These are phyloP conservation scores for Orthosia incerta DNA, from an alignment of 2,888 invertebrate genomes.

Conservation along the genomic window DNA sequence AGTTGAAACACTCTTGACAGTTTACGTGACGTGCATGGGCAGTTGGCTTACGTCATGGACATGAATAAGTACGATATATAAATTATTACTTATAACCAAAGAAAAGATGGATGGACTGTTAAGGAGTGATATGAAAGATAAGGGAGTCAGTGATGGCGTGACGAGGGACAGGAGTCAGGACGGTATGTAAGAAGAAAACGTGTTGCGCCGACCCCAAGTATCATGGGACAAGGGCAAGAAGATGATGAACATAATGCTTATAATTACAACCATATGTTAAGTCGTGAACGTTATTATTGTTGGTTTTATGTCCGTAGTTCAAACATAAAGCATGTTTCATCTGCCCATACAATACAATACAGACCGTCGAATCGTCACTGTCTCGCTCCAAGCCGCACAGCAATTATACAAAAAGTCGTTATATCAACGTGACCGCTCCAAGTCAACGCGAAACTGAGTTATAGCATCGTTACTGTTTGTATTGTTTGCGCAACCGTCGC, in stretches of 20 bases:
- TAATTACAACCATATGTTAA: constrained; percentile 11
- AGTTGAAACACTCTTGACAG: neutral
- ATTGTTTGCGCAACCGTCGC: constrained; percentile 50
- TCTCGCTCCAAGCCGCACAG: constrained; percentile 35
- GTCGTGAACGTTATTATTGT: constrained; percentile 14
- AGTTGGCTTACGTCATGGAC: constrained; percentile 7
- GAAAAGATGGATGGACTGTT: no score
- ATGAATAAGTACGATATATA: neutral
- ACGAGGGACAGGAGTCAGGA: no score
- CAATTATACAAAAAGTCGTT: constrained; percentile 57
- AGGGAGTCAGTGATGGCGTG: no score
- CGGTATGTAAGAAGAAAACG: no score
- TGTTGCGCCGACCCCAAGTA: no score
- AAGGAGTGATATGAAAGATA: no score
- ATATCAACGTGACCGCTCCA: constrained; percentile 53
- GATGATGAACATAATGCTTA: neutral
- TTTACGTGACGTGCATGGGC: constrained; percentile 3
- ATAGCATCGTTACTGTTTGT: constrained; percentile 53
- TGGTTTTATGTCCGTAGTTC: constrained; percentile 15
- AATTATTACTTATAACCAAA: constrained; percentile 7
- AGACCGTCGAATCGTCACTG: constrained; percentile 8
- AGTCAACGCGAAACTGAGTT: constrained; percentile 35
- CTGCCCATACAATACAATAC: constrained; percentile 15
- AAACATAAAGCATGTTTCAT: constrained; percentile 22
- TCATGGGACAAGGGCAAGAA: no score